Conservation (phyloP, 1,140 invertebrate species). For the Sycophaga agraensis region DNA sequence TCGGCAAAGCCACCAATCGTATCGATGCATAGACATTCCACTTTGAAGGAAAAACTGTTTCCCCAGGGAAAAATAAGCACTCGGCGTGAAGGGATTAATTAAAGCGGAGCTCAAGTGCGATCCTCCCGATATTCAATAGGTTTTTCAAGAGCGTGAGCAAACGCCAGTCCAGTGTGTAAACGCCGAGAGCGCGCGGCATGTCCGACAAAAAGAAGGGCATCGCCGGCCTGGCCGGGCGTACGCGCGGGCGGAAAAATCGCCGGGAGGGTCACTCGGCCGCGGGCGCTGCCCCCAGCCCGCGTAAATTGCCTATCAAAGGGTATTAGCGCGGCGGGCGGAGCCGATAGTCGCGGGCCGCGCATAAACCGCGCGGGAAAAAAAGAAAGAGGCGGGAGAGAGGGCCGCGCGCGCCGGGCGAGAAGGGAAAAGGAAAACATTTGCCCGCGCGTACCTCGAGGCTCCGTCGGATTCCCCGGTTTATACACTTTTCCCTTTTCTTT, state of each 20-base stretch:
- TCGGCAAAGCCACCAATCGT: too few relatives aligned
- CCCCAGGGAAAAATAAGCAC: too few relatives aligned
- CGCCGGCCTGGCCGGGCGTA: neutral
- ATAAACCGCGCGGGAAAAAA: constrained; percentile 37
- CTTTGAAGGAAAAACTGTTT: too few relatives aligned
- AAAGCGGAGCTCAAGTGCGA: too few relatives aligned
- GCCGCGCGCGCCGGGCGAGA: neutral
- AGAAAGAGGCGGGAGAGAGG: constrained; percentile 9
- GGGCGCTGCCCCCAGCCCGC: constrained; percentile 31
- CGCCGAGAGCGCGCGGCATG: constrained; percentile 3
- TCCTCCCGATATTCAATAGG: too few relatives aligned
- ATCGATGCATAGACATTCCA: too few relatives aligned
- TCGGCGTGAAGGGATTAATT: too few relatives aligned
- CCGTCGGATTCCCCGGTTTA: constrained; percentile 52
- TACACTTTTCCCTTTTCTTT: too few relatives aligned
- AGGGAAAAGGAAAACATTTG: constrained; percentile 46
- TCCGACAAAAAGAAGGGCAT: neutral
- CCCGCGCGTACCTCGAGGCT: constrained; percentile 35
- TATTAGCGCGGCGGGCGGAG: constrained; percentile 46
- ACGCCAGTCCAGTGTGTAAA: too few relatives aligned
- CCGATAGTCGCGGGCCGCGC: constrained; percentile 36
- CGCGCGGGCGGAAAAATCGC: constrained; percentile 4
- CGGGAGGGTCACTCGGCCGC: constrained; percentile 22
- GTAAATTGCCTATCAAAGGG: constrained; percentile 57
- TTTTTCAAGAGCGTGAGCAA: too few relatives aligned